Percentiles rank a stretch among this genome's conserved stretches.
phyloP scores from a whole-genome alignment of 2,888 invertebrate genomes.

The Brachyptera putata region DNA sequence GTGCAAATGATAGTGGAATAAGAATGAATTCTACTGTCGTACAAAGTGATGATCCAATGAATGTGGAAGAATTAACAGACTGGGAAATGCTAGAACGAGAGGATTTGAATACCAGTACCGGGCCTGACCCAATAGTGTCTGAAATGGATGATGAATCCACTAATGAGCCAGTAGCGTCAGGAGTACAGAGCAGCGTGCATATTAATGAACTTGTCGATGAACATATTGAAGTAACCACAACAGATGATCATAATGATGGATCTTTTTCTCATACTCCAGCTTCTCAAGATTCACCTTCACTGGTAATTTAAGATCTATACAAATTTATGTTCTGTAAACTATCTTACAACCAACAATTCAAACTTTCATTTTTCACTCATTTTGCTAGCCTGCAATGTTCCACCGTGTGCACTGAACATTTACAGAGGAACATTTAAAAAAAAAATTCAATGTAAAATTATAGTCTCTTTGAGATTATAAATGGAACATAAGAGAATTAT shows the following conservation, averaged over 20 bases:
- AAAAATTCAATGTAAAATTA: no score
- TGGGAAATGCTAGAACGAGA: conserved; percentile 16
- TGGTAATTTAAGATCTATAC: not conserved
- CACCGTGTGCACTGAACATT: no score
- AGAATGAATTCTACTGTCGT: not conserved
- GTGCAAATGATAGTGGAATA: not conserved
- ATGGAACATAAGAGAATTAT: no score
- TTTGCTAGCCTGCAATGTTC: no score
- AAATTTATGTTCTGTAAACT: no score
- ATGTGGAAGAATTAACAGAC: conserved; percentile 40
- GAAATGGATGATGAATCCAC: conserved; percentile 2
- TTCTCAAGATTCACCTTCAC: not conserved
- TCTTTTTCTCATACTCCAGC: no score
- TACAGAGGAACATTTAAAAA: no score
- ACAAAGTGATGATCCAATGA: conserved; percentile 26
- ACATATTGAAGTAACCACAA: not conserved
- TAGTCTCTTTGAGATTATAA: no score
- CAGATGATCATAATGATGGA: not conserved
- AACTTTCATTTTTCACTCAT: no score
- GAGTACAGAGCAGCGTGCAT: not conserved
- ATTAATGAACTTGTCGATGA: conserved; percentile 1
- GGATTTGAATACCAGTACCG: not conserved
- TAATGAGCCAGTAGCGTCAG: not conserved
- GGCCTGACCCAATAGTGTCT: conserved; percentile 1
- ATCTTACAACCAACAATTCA: no score